Conservation (phyloP, 92 coral and sea anemone genomes). For the Porites rus region DNA sequence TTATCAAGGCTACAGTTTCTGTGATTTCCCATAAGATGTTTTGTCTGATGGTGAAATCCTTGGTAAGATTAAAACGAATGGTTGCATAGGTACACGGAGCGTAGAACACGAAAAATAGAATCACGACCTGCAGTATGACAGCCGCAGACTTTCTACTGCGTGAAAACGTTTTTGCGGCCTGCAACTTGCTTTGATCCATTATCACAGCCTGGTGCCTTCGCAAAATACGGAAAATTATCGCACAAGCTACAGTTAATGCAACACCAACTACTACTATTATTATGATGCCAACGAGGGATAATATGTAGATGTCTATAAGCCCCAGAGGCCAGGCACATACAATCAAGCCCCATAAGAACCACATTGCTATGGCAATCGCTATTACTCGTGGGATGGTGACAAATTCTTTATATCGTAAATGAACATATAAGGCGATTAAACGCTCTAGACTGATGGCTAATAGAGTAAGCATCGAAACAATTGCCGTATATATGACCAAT, state of each 20-base stretch:
- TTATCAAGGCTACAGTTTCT: constrained; percentile 21
- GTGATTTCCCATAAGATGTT: constrained; percentile 25
- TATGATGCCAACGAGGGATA: constrained; percentile 17
- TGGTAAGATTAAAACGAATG: constrained; percentile 18
- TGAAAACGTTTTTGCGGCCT: neutral
- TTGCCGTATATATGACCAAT: constrained; percentile 15
- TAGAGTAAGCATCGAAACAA: constrained; percentile 26
- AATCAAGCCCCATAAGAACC: constrained; percentile 13
- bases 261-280: constrained; percentile 3
- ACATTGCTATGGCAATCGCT: neutral
- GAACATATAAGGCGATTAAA: constrained; percentile 16
- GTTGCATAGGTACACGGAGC: constrained; percentile 19
- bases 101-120: constrained; percentile 25
- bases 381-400: constrained; percentile 29
- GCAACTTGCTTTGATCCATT: constrained; percentile 8
- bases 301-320: constrained; percentile 1
- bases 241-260: constrained; percentile 12
- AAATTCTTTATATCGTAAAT: constrained; percentile 16
- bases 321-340: constrained; percentile 31
- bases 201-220: constrained; percentile 28
- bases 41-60: constrained; percentile 8
- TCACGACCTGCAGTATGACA: constrained; percentile 12
- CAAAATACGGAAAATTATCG: constrained; percentile 32
- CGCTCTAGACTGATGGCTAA: constrained; percentile 33
- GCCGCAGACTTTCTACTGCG: constrained; percentile 26